A percentile compares a stretch with the other conserved stretches of the same genome.
Evolutionary conservation across 2,797 vertebrate species (phyloP).

Genomic region (Catharus ustulatus): DNA sequence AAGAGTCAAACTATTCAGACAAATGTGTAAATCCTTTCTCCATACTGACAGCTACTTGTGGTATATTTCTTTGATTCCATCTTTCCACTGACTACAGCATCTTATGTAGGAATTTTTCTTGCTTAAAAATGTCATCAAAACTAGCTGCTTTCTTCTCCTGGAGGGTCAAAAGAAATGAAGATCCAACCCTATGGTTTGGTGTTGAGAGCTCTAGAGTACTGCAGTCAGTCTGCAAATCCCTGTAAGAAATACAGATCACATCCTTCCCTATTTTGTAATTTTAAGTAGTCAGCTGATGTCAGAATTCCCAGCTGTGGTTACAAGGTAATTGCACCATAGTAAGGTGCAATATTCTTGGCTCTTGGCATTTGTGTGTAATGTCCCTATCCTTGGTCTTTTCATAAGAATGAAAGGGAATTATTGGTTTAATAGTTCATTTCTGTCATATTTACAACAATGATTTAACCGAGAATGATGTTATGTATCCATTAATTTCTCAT

Average conservation of each 20-base stretch:
- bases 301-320: background rate
- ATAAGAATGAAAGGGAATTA: background rate
- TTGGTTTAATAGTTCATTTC: background rate
- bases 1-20: background rate
- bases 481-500: background rate
- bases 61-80: background rate
- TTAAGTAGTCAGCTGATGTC: background rate
- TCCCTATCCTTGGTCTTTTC: background rate
- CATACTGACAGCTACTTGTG: background rate
- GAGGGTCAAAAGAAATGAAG: background rate
- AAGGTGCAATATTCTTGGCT: background rate
- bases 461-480: background rate
- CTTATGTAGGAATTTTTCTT: background rate
- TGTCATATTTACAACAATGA: background rate
- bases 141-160: background rate
- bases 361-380: background rate
- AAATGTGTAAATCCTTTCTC: background rate
- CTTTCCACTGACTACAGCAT: background rate
- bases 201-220: background rate
- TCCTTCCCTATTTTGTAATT: background rate
- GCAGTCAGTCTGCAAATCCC: background rate
- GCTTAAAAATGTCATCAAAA: background rate
- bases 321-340: background rate
- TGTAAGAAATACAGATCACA: background rate
- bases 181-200: background rate